Base-by-base conservation (phyloP, 2,113 vertebrate species). In the Alligator mississippiensis region DNA sequence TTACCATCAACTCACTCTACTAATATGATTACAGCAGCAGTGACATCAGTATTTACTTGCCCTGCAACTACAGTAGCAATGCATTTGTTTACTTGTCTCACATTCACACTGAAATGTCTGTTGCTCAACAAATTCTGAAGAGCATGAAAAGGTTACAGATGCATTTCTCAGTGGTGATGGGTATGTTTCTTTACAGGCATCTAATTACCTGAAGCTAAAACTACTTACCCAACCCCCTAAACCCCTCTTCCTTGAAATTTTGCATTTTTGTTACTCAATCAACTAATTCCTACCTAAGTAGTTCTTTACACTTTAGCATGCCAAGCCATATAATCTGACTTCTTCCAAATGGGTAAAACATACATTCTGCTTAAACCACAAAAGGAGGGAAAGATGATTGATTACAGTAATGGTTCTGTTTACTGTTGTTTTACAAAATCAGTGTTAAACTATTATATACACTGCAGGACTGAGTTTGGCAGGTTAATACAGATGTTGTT, bases 31-130 rank as follows among this genome's bases (percentile, higher is more conserved):
- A 75, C 80, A 94, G 80, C 87, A 87, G 84, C 90, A 82, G 87
- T 94, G 94, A 92, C 96, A 96, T 94, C 88, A 89, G 34, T 91
- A 92, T 95, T 97, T 93, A 88, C 75, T 92, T 96, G 90, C 94
- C 93, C 93, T 87, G 92, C 81, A 94, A 95, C 93, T 95, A 93
- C 85, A 89, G 84, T 83, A 92, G 90, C 90, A 14, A 87, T 94
- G 87, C 81, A 84, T 95, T 97, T 97, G 96, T 96, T 96, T 97
- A 93, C 84, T 76, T 93, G 89, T 57, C 90, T 55, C 2, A 0
- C 82, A 38, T 62, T 55, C 54, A 0, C 87, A 77, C 81, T 58
- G 92, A 94, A 94, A 96, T 95, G 85, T 92, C 92, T 92, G 91
- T 88, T 94, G 88, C 87, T 84, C 77, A 96, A 94, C 88, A 74